These are phyloP conservation scores for Ceratina calcarata DNA, from an alignment of 1,140 invertebrate genomes.

Conservation along the genomic window DNA sequence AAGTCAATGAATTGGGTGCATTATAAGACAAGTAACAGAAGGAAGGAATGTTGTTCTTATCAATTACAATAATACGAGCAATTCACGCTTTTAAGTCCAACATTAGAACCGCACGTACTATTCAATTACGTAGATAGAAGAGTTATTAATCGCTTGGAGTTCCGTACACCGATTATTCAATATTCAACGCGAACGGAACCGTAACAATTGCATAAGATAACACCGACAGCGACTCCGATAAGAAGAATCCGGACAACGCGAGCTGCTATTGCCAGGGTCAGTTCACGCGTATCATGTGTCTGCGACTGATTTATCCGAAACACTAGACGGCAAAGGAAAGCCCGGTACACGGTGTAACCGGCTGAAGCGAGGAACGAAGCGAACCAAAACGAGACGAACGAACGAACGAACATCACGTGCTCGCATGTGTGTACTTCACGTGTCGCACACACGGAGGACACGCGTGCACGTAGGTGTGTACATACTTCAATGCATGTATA, in stretches of 20 bases:
- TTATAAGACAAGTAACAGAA: too few species aligned
- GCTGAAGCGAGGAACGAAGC: conserved; percentile 29
- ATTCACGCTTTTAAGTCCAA: too few species aligned
- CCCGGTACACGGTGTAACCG: not conserved
- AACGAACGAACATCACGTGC: conserved; percentile 10
- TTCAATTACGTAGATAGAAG: not conserved
- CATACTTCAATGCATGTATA: conserved; percentile 19
- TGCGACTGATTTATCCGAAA: conserved; percentile 26
- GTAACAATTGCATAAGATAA: not conserved
- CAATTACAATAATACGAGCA: not conserved
- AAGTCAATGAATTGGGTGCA: too few species aligned
- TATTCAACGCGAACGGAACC: not conserved
- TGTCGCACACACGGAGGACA: conserved; percentile 1
- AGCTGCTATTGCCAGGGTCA: not conserved
- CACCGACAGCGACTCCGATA: not conserved
- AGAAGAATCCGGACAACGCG: not conserved
- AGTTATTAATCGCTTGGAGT: not conserved
- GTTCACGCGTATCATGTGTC: not conserved
- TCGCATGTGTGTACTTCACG: conserved; percentile 38
- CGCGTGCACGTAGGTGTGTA: not conserved
- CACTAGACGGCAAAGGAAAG: not conserved
- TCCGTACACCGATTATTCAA: not conserved
- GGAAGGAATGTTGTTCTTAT: not conserved
- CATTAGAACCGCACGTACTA: too few species aligned
- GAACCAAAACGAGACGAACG: conserved; percentile 35